A percentile compares a stretch with the other conserved stretches of the same genome.
phyloP scores from a whole-genome alignment of 2,888 invertebrate genomes.

The Melanargia galathea region DNA sequence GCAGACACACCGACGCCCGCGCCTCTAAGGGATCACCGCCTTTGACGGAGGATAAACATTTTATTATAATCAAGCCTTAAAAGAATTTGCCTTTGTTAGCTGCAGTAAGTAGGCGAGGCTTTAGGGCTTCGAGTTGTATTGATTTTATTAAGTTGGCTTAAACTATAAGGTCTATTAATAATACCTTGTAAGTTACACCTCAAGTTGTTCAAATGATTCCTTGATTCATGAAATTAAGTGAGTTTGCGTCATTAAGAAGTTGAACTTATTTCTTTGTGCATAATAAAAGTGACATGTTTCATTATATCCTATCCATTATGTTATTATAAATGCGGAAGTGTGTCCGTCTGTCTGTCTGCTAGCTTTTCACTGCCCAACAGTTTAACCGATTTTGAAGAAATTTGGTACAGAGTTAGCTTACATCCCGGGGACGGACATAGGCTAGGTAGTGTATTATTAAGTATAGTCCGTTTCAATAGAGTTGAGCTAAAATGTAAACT shows the following conservation, averaged over 20 bases:
- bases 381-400: too few relatives aligned
- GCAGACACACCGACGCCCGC: conserved; percentile 53
- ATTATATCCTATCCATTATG: too few relatives aligned
- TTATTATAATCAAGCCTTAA: conserved; percentile 31
- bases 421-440: too few relatives aligned
- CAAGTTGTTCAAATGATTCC: not conserved
- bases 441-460: too few relatives aligned
- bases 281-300: too few relatives aligned
- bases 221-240: not conserved
- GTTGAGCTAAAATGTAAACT: too few relatives aligned
- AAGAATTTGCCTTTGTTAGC: conserved; percentile 25
- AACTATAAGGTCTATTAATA: conserved; percentile 6
- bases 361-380: too few relatives aligned
- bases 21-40: conserved; percentile 27
- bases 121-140: conserved; percentile 19
- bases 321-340: too few relatives aligned
- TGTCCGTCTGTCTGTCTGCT: too few relatives aligned
- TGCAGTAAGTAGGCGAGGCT: conserved; percentile 19
- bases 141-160: conserved; percentile 18
- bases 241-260: not conserved
- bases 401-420: too few relatives aligned
- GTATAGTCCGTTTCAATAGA: too few relatives aligned
- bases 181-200: not conserved
- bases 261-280: not conserved
- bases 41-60: conserved; percentile 30